Evolutionary conservation across 2,113 vertebrate species (phyloP).

Genomic region (Urocitellus parryii): DNA sequence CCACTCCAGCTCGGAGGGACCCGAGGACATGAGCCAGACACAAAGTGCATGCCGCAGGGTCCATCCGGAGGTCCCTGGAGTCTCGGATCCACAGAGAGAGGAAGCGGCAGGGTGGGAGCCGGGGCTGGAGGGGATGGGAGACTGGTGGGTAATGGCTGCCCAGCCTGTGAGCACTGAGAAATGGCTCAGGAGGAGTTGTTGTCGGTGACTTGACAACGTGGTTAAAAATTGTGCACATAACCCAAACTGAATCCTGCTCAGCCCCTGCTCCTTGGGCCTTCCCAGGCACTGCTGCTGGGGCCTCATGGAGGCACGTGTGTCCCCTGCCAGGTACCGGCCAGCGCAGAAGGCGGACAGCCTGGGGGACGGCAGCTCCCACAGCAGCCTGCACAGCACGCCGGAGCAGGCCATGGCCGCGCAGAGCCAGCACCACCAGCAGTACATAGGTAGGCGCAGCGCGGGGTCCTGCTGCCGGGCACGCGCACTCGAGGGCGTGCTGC

Average conservation of each 20-base stretch:
- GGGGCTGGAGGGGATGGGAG: neutral
- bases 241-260: slow-evolving; percentile 92
- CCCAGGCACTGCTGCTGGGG: slow-evolving; percentile 94
- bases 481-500: too few species aligned
- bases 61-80: neutral
- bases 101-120: fast-evolving
- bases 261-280: slow-evolving; percentile 92
- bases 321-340: slow-evolving; percentile 90
- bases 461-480: too few species aligned
- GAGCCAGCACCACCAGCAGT: slow-evolving; percentile 98
- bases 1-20: fast-evolving
- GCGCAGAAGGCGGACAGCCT: slow-evolving; percentile 95
- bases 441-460: slow-evolving; percentile 91
- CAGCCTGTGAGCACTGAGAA: fast-evolving
- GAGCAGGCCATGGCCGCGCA: slow-evolving; percentile 96
- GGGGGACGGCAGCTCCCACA: slow-evolving; percentile 90
- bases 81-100: neutral
- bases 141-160: fast-evolving
- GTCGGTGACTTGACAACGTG: too few species aligned
- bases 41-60: fast-evolving
- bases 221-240: neutral
- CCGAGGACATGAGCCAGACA: neutral
- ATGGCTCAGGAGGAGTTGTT: fast-evolving
- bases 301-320: neutral
- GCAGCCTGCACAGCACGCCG: slow-evolving; percentile 89